phyloP scores from a whole-genome alignment of 2,797 vertebrate species.

The Aeoliscus strigatus region DNA sequence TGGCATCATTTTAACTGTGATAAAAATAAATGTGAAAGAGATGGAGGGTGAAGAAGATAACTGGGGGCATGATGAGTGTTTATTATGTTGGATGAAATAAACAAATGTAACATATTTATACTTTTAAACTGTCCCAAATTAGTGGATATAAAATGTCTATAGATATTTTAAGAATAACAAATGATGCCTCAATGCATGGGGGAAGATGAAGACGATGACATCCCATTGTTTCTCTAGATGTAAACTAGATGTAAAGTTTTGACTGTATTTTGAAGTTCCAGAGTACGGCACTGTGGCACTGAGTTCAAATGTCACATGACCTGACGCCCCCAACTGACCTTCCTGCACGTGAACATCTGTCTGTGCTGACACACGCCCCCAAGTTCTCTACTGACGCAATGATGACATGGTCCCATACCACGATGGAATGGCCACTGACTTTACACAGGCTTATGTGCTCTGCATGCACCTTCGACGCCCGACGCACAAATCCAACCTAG shows the following conservation, averaged over 20 bases:
- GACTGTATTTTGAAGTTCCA: too few relatives aligned
- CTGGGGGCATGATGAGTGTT: background rate
- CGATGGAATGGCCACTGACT: conserved; percentile 26
- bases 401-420: conserved; percentile 1
- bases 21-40: background rate
- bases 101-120: too few relatives aligned
- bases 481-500: conserved; percentile 45
- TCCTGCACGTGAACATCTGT: conserved; percentile 8
- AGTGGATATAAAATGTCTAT: too few relatives aligned
- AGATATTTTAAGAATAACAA: too few relatives aligned
- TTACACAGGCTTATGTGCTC: conserved; percentile 41
- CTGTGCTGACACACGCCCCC: too few relatives aligned
- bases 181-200: too few relatives aligned
- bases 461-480: conserved; percentile 20
- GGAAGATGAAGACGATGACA: too few relatives aligned
- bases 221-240: too few relatives aligned
- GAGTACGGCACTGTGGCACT: too few relatives aligned
- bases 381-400: too few relatives aligned
- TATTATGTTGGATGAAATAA: background rate
- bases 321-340: background rate
- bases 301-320: conserved; percentile 17
- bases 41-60: background rate
- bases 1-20: background rate
- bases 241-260: too few relatives aligned
- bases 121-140: too few relatives aligned